These are phyloP conservation scores for Aselliscus stoliczkanus DNA, from an alignment of 2,797 vertebrate species.

Conservation along the genomic window DNA sequence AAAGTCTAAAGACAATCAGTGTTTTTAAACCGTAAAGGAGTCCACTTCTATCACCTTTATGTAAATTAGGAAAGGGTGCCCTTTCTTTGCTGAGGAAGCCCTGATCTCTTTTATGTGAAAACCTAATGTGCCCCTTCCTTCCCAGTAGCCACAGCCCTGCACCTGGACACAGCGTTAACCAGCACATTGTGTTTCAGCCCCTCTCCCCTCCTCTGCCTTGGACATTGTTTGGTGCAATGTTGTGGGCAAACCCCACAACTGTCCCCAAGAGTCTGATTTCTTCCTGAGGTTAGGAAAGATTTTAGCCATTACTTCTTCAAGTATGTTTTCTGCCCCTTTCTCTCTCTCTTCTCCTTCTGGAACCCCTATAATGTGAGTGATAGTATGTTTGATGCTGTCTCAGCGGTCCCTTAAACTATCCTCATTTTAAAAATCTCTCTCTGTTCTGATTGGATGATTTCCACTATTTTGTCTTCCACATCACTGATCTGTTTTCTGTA, in stretches of 20 bases:
- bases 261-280: neutral
- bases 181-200: neutral
- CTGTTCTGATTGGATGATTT: too few relatives aligned
- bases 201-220: neutral
- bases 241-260: neutral
- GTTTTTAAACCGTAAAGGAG: neutral
- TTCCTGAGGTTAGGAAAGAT: too few relatives aligned
- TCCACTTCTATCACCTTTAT: neutral
- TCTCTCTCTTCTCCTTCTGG: too few relatives aligned
- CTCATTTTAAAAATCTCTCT: too few relatives aligned
- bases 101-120: neutral
- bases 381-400: too few relatives aligned
- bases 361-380: too few relatives aligned
- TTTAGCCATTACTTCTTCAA: too few relatives aligned
- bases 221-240: neutral
- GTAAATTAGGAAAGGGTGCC: neutral
- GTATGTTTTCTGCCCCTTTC: too few relatives aligned
- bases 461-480: too few relatives aligned
- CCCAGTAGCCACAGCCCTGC: neutral
- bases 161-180: neutral
- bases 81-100: neutral
- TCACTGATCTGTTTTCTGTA: too few relatives aligned
- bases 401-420: too few relatives aligned
- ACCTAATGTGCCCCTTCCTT: neutral
- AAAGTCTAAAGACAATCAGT: neutral